A percentile compares a stretch with the other conserved stretches of the same genome.
These are phyloP conservation scores for Suillia variegata DNA, from an alignment of 2,888 invertebrate genomes.

Conservation along the genomic window DNA sequence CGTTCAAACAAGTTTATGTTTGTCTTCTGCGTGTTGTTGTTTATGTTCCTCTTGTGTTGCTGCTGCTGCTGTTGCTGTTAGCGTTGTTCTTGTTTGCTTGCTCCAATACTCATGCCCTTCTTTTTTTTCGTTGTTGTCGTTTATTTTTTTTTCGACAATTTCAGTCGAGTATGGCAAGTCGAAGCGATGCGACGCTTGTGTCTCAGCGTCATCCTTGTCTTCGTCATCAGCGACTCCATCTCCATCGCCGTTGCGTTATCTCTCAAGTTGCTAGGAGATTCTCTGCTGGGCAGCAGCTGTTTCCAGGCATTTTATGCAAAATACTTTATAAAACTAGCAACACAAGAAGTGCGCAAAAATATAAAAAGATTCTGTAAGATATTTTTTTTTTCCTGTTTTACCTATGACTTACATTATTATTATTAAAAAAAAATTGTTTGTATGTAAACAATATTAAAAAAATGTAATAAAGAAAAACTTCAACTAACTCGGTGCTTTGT, in stretches of 20 bases:
- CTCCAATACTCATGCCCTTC: no score
- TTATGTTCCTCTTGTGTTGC: neutral
- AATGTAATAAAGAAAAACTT: neutral
- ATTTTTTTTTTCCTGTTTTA: no score
- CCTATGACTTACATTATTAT: slow-evolving; percentile 6
- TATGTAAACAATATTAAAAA: neutral
- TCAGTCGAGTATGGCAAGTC: no score
- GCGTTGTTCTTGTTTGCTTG: neutral
- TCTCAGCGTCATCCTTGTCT: neutral
- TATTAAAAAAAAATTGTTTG: no score
- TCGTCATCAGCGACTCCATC: slow-evolving; percentile 6
- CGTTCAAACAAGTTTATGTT: neutral
- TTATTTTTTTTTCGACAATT: no score
- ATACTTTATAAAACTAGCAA: slow-evolving; percentile 16
- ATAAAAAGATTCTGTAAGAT: slow-evolving; percentile 3
- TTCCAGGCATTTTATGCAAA: slow-evolving; percentile 19
- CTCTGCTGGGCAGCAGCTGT: slow-evolving; percentile 23
- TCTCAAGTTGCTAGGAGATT: slow-evolving; percentile 14
- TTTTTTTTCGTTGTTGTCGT: neutral
- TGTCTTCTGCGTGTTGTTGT: neutral
- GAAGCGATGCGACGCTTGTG: neutral
- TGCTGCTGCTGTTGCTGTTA: neutral
- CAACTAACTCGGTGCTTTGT: neutral
- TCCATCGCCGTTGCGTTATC: slow-evolving; percentile 15
- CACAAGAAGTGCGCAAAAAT: slow-evolving; percentile 3